Evolutionary conservation across 2,113 vertebrate genomes (phyloP).

Genomic region (Glaucomys volans): DNA sequence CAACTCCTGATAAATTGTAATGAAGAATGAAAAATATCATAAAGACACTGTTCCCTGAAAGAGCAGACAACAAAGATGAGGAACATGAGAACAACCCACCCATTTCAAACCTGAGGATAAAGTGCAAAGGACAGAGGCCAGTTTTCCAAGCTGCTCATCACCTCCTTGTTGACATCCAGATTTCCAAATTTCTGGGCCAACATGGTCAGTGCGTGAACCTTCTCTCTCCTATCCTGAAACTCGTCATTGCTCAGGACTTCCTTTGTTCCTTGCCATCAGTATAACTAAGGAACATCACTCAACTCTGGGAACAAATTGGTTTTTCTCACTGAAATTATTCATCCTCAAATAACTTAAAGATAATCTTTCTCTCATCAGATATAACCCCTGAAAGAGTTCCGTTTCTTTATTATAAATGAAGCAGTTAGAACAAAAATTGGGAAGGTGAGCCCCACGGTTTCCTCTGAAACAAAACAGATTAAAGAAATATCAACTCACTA

Average conservation of each 20-base stretch:
- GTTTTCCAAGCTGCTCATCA: neutral
- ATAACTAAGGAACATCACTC: neutral
- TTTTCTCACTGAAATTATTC: slow-evolving; percentile 66
- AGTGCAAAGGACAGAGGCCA: neutral
- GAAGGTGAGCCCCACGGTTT: slow-evolving; percentile 38
- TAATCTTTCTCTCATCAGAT: slow-evolving; percentile 69
- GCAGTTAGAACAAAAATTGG: slow-evolving; percentile 52
- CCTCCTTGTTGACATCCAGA: neutral
- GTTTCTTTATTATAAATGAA: slow-evolving; percentile 62
- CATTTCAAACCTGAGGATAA: neutral
- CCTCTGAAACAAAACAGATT: slow-evolving; percentile 17
- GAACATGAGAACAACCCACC: neutral
- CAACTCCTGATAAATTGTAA: neutral
- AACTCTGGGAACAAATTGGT: slow-evolving; percentile 43
- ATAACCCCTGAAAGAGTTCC: slow-evolving; percentile 49
- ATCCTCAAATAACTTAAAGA: slow-evolving; percentile 66
- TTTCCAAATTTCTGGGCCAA: slow-evolving; percentile 31
- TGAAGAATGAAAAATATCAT: neutral
- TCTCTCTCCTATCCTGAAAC: neutral
- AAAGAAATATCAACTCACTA: slow-evolving; percentile 31
- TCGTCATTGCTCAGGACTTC: neutral
- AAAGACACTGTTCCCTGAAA: neutral
- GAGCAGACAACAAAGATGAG: neutral
- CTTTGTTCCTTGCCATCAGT: neutral
- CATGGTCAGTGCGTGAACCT: neutral